phyloP scores from a whole-genome alignment of 2,113 vertebrate genomes.

The Halichoeres trimaculatus region DNA sequence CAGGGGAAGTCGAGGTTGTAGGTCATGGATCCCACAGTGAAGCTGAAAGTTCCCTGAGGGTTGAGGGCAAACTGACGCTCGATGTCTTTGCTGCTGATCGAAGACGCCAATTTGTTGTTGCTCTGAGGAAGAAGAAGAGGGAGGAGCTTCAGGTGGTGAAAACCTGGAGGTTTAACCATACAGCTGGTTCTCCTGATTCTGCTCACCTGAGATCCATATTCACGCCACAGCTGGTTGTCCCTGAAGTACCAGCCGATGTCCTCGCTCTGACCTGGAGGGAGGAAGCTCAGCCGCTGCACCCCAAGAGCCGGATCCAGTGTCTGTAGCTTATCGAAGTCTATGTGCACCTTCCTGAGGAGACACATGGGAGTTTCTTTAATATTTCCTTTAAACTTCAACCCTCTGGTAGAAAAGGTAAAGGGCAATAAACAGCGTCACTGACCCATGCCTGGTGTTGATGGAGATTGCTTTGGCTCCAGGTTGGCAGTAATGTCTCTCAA shows the following conservation, averaged over 20 bases:
- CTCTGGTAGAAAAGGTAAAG: not conserved
- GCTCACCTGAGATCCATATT: conserved; percentile 73
- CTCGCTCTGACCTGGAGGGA: conserved; percentile 43
- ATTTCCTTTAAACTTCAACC: too few species aligned
- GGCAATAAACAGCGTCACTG: conserved; percentile 3
- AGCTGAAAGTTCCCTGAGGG: conserved; percentile 47
- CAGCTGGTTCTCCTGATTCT: not conserved
- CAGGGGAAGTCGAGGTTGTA: conserved; percentile 68
- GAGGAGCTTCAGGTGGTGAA: too few species aligned
- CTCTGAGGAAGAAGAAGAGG: conserved; percentile 48
- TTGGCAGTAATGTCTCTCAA: conserved; percentile 78
- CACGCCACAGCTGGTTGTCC: conserved; percentile 70
- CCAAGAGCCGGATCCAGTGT: not conserved
- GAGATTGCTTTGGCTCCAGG: conserved; percentile 73
- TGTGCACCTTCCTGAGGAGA: conserved; percentile 55
- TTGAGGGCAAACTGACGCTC: conserved; percentile 56
- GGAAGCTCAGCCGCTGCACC: conserved; percentile 46
- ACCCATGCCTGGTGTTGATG: conserved; percentile 58
- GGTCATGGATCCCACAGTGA: conserved; percentile 39
- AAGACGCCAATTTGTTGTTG: conserved; percentile 7
- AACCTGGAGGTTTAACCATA: too few species aligned
- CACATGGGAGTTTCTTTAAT: too few species aligned
- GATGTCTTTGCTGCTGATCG: conserved; percentile 61
- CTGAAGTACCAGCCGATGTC: conserved; percentile 74
- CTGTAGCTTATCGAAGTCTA: conserved; percentile 71